These are phyloP conservation scores for Agrotis clavis DNA, from an alignment of 2,888 invertebrate species.

Conservation along the genomic window DNA sequence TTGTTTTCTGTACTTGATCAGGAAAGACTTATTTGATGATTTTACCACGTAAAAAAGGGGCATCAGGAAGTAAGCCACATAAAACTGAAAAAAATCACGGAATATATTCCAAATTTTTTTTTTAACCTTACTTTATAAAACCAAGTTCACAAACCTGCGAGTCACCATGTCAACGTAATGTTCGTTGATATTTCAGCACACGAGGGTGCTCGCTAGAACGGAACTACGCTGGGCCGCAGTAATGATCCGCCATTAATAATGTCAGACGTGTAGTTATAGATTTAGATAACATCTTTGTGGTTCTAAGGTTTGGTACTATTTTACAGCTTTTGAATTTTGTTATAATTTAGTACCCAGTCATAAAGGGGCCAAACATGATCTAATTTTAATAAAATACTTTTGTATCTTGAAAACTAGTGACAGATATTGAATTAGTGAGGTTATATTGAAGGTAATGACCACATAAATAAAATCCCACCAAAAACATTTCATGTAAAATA, in stretches of 20 bases:
- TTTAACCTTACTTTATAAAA: background rate
- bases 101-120: background rate
- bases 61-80: no score
- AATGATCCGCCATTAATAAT: slow-evolving; percentile 34
- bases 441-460: no score
- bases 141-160: slow-evolving; percentile 6
- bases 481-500: no score
- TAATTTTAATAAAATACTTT: no score
- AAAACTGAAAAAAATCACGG: background rate
- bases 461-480: no score
- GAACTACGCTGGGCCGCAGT: slow-evolving; percentile 17
- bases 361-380: no score
- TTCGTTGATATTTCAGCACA: slow-evolving; percentile 45
- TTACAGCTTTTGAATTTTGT: background rate
- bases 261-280: slow-evolving; percentile 28
- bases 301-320: slow-evolving; percentile 4
- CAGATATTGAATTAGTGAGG: no score
- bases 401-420: no score
- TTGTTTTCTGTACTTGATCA: no score
- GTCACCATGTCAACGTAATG: slow-evolving; percentile 36
- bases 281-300: slow-evolving; percentile 19
- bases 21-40: no score
- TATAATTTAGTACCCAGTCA: no score
- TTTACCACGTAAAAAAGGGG: no score
- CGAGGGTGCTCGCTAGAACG: slow-evolving; percentile 49